Evolutionary conservation across 2,888 invertebrate genomes (phyloP), one percentile per base, ranked within the genome.

Genomic region (Ernsta delagoae): DNA sequence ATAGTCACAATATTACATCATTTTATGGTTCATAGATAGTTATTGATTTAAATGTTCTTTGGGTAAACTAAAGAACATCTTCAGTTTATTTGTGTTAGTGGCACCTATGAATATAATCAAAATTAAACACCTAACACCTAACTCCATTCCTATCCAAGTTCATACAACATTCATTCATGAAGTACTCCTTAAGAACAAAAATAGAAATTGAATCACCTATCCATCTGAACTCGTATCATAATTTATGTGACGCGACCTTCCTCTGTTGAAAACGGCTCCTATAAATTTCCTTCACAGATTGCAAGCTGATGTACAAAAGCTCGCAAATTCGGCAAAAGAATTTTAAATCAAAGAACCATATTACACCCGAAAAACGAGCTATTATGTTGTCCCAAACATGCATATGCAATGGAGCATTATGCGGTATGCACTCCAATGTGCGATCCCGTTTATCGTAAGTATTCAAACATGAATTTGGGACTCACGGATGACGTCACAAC

Each of bases 401-500:
- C 68, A 68, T 68, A 68, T 68, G 62, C 68, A 68, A 68, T 68
- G 60, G 54, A 31, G 57, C 62, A 68, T 68, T 68, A 68, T 68
- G 68, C 68, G 68, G 68, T 68, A 68, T 68, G 68, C 68, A 68
- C 67, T 68, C 45, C 67, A 59, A 68, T 68, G 62, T 62, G 48
- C 68, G 68, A 68, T 68, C 57, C 56, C 68, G 62, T 68, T 68
- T 54, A 68, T 43, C 57, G 61, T 62, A 68, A 68, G 68, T 62
- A 68, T 68, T 68, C 68, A 68, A 68, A 68, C 68, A 62, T 62
- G 68, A 68, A 68, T 68, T 68, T 68, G 62, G 68, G 68, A 68
- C 61, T 68, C 62, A 68, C 68, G 68, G 68, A 68, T 62, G 68
- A 68, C 68, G 68, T 68, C 68, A 62, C 68, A 68, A 68, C 68